These are phyloP conservation scores for Heliangelus exortis DNA, from an alignment of 2,797 vertebrate species.

Conservation along the genomic window DNA sequence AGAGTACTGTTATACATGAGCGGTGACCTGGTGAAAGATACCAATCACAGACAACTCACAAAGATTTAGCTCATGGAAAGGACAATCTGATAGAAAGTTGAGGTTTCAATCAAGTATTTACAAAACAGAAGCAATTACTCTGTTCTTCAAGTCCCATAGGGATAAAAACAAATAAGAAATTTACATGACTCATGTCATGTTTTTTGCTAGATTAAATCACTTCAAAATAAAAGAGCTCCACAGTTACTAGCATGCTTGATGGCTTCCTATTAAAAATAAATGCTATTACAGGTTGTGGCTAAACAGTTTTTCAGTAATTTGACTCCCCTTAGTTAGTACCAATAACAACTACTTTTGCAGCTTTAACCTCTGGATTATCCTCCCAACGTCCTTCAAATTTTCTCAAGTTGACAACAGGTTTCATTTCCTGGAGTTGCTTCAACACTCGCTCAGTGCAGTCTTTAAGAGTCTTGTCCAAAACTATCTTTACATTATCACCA, in stretches of 20 bases:
- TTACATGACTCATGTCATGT: slow-evolving; percentile 87
- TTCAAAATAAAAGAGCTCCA: slow-evolving; percentile 83
- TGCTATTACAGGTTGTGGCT: slow-evolving; percentile 55
- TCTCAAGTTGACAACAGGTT: slow-evolving; percentile 87
- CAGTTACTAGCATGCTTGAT: slow-evolving; percentile 98
- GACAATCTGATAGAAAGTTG: slow-evolving; percentile 79
- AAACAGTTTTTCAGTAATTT: slow-evolving; percentile 72
- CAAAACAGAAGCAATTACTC: slow-evolving; percentile 81
- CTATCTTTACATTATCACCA: slow-evolving; percentile 87
- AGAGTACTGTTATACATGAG: slow-evolving; percentile 84
- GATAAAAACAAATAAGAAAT: slow-evolving; percentile 85
- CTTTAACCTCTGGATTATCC: slow-evolving; percentile 67
- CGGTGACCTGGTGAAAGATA: slow-evolving; percentile 82
- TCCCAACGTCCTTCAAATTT: slow-evolving; percentile 77
- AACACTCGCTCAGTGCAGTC: slow-evolving; percentile 83
- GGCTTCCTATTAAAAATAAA: slow-evolving; percentile 80
- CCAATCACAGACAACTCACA: slow-evolving; percentile 88
- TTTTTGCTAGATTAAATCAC: slow-evolving; percentile 87
- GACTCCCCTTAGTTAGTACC: slow-evolving; percentile 67
- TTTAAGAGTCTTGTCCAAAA: slow-evolving; percentile 85
- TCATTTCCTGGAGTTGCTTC: slow-evolving; percentile 95
- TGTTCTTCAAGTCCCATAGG: slow-evolving; percentile 91
- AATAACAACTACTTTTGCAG: slow-evolving; percentile 69
- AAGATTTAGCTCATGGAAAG: slow-evolving; percentile 82
- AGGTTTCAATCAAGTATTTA: slow-evolving; percentile 83